phyloP scores from a whole-genome alignment of 2,797 vertebrate species.

The Tenualosa thibaudeaui region DNA sequence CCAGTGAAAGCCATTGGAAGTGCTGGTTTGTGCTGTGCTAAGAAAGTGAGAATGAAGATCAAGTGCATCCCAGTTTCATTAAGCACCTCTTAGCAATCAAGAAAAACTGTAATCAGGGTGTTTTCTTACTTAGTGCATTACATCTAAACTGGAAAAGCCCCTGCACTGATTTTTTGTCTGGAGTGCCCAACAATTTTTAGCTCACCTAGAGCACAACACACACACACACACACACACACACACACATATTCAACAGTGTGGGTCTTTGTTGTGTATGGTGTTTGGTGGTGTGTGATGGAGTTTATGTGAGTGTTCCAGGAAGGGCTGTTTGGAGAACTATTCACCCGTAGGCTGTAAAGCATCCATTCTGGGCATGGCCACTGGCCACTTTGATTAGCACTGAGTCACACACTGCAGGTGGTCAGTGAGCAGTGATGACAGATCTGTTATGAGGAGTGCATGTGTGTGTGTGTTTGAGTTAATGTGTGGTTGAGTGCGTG shows the following conservation, averaged over 20 bases:
- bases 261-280: neutral
- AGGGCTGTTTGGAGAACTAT: neutral
- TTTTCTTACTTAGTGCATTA: neutral
- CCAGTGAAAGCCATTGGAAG: too few species aligned
- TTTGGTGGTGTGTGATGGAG: neutral
- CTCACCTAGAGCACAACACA: neutral
- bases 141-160: neutral
- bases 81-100: too few species aligned
- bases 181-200: neutral
- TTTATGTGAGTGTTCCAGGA: constrained; percentile 2
- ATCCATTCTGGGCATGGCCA: constrained; percentile 1
- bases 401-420: constrained; percentile 34
- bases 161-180: neutral
- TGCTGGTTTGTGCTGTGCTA: too few species aligned
- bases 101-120: neutral
- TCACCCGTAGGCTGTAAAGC: neutral
- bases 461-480: constrained; percentile 18
- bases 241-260: neutral
- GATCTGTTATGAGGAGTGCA: neutral
- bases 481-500: constrained; percentile 33
- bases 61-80: too few species aligned
- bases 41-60: too few species aligned
- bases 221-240: constrained; percentile 14
- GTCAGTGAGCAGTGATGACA: neutral
- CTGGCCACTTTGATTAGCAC: constrained; percentile 27